Base-by-base conservation (phyloP, 2,797 vertebrate species). In the Sibirionetta formosa region DNA sequence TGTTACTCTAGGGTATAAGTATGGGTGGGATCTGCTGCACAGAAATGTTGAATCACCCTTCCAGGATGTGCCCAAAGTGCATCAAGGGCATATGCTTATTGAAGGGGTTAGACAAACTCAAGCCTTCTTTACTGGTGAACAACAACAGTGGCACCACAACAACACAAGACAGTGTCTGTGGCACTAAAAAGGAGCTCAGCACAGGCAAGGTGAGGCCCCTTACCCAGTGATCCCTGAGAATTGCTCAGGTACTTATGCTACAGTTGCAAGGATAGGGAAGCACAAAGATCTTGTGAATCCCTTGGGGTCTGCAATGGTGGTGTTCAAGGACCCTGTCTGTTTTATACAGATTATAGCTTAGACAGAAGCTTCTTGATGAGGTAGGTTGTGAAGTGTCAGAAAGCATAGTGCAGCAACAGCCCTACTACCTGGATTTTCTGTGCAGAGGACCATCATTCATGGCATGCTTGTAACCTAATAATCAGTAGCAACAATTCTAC, bases 271-370 rank as follows among this genome's bases (percentile, higher is more conserved):
- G 36, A 53, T 3, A 31, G 76, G 54, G 38, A 29, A 79, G 15
- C 5, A 10, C 27, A 50, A 82, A 51, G 35, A 10, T 18, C 29
- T n/a, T 7, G 8, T 35, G 38, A 58, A 81, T 56, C n/a, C 7
- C 0, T 17, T 0, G 0, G 36, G 60, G 10, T 64, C 44, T 82
- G 48, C 29, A 22, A 5, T 27, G 33, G 13, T 76, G 24, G 2
- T 31, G 23, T 54, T 31, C 1, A 38, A 86, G 51, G 33, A 4
- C 1, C 3, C 9, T n/a, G 27, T 26, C 38, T 44, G 12, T 16
- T 94, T 77, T 35, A 24, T 15, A 14, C 11, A 27, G 15, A 27
- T 68, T 14, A 36, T 14, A 54, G 22, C 0, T 56, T 33, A 18
- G 48, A 48, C 16, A n/a, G 24, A 9, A 36, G 4, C 53, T 90